Conservation (phyloP, 2,113 vertebrate genomes). For the Aleadryas rufinucha region DNA sequence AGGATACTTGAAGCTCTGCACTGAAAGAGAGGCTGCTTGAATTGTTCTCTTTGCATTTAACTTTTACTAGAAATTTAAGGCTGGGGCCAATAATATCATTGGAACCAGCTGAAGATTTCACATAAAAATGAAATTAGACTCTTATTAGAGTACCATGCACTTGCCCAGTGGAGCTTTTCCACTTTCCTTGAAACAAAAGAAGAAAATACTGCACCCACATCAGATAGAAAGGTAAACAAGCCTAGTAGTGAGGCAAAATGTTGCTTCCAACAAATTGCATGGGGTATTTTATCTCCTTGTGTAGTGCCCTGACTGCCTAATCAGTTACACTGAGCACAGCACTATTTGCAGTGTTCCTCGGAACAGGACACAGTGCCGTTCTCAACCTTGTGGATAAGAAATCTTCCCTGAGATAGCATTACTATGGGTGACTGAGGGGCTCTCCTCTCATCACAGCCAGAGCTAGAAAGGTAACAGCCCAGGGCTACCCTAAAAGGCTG, state of each 20-base stretch:
- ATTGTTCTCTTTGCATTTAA: neutral
- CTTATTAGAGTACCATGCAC: neutral
- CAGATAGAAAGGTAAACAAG: neutral
- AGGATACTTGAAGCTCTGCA: neutral
- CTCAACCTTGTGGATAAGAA: neutral
- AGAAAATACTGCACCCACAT: neutral
- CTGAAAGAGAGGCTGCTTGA: neutral
- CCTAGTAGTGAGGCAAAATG: neutral
- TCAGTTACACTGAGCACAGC: neutral
- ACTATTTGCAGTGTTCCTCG: neutral
- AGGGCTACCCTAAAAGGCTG: neutral
- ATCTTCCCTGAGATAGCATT: neutral
- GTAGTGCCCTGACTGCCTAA: neutral
- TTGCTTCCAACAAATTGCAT: neutral
- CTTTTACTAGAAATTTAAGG: neutral
- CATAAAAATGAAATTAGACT: neutral
- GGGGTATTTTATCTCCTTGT: neutral
- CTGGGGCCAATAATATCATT: neutral
- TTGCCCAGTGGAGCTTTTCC: neutral
- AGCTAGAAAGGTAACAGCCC: neutral
- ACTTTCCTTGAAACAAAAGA: neutral
- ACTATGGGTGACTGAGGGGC: neutral
- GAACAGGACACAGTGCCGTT: neutral
- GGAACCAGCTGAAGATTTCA: neutral
- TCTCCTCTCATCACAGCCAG: neutral